Evolutionary conservation across 2,888 invertebrate genomes (phyloP).

Genomic region (Argyra leucocephala): DNA sequence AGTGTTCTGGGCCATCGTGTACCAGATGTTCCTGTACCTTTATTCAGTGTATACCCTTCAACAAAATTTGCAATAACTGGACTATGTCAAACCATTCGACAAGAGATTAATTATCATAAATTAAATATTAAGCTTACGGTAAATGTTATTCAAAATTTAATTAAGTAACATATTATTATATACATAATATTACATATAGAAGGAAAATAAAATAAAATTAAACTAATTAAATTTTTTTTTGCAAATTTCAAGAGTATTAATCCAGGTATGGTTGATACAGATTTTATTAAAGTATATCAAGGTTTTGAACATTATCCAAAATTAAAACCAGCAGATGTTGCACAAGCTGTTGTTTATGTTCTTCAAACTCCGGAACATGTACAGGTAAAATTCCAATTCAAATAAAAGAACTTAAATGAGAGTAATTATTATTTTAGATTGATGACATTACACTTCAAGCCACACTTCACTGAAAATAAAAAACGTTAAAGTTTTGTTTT

Average conservation of each 20-base stretch:
- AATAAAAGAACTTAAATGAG: conserved; percentile 5
- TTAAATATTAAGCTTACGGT: conserved; percentile 44
- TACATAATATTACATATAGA: conserved; percentile 18
- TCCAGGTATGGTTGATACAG: conserved; percentile 53
- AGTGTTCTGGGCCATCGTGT: conserved; percentile 46
- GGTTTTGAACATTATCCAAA: conserved; percentile 40
- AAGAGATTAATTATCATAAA: conserved; percentile 47
- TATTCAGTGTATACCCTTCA: conserved; percentile 49
- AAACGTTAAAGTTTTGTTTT: too few species aligned
- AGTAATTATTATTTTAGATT: conserved; percentile 25
- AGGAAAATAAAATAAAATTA: not conserved
- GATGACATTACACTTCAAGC: conserved; percentile 41
- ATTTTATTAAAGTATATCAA: conserved; percentile 43
- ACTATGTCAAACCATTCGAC: conserved; percentile 49
- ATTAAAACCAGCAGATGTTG: conserved; percentile 51
- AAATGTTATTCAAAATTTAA: conserved; percentile 31
- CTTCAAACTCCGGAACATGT: conserved; percentile 54
- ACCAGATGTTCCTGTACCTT: conserved; percentile 45
- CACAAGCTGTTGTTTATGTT: conserved; percentile 52
- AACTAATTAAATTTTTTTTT: conserved; percentile 13
- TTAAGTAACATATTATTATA: conserved; percentile 10
- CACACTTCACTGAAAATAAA: conserved; percentile 15
- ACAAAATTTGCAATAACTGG: conserved; percentile 51
- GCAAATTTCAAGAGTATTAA: conserved; percentile 54
- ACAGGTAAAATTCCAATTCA: conserved; percentile 40